Evolutionary conservation across 2,113 vertebrate genomes (phyloP).

Genomic region (Epinephelus moara): DNA sequence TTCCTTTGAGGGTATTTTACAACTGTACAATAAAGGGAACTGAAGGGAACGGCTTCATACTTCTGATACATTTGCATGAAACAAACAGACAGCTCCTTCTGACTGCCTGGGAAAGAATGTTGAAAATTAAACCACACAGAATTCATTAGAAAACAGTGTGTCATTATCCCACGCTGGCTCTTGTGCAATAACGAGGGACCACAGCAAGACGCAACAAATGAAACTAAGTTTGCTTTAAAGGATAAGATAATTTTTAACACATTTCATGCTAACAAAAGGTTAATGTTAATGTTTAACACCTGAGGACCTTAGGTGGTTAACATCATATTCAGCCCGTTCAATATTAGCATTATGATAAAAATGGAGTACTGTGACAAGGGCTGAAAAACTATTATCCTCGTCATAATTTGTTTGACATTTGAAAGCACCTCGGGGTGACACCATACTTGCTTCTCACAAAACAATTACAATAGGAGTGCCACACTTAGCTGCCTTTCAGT

Average conservation of each 20-base stretch:
- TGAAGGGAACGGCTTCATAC: neutral
- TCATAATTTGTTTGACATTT: slow-evolving; percentile 28
- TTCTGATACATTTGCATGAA: neutral
- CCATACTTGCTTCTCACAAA: slow-evolving; percentile 38
- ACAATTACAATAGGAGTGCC: slow-evolving; percentile 77
- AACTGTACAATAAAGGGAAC: neutral
- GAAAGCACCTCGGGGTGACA: slow-evolving; percentile 19
- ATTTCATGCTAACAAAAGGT: neutral
- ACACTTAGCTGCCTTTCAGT: slow-evolving; percentile 11
- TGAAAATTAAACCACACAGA: neutral
- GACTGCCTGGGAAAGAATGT: neutral
- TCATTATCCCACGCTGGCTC: neutral
- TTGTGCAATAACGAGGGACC: neutral
- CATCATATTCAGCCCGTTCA: too few relatives aligned
- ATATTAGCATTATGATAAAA: neutral
- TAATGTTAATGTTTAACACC: neutral
- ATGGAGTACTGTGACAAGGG: neutral
- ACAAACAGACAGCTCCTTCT: neutral
- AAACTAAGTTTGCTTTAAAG: neutral
- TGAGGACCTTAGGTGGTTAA: neutral
- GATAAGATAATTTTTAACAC: neutral
- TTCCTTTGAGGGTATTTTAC: neutral
- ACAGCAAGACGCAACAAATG: neutral
- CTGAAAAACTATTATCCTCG: slow-evolving; percentile 41
- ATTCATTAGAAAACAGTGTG: neutral